phyloP scores from a whole-genome alignment of 2,888 invertebrate species.

The Villa cingulata region DNA sequence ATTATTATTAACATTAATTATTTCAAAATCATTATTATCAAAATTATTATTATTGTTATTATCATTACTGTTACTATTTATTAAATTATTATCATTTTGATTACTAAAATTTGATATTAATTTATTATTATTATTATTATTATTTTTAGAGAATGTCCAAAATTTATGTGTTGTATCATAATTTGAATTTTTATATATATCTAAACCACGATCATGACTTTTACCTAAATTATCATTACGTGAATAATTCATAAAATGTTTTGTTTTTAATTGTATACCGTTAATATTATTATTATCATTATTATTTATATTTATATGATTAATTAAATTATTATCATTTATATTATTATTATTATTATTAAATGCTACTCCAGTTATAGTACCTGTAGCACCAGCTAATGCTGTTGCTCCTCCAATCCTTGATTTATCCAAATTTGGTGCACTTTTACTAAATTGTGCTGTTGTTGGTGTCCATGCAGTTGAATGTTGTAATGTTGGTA shows the following conservation, averaged over 20 bases:
- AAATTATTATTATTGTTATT: conserved; percentile 20
- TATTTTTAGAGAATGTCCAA: conserved; percentile 4
- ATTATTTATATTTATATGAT: conserved; percentile 14
- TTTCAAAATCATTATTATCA: conserved; percentile 19
- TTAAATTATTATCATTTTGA: conserved; percentile 3
- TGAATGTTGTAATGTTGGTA: conserved; percentile 42
- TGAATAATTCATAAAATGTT: conserved; percentile 2
- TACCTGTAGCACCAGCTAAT: conserved; percentile 9
- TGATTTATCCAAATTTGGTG: conserved; percentile 47
- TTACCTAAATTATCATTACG: conserved; percentile 19
- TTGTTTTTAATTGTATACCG: conserved; percentile 1
- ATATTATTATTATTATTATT: conserved; percentile 14
- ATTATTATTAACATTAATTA: conserved; percentile 3
- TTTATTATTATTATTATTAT: conserved; percentile 1
- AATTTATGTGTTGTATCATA: conserved; percentile 2
- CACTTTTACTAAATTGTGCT: conserved; percentile 44
- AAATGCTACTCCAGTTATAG: conserved; percentile 6
- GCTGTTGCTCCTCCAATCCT: conserved; percentile 14
- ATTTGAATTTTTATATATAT: conserved; percentile 18
- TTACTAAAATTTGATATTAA: neutral
- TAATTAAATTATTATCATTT: conserved; percentile 13
- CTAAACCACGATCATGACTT: conserved; percentile 32
- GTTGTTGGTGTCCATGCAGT: conserved; percentile 33
- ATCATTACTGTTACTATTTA: no score
- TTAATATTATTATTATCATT: neutral